Percentiles rank a stretch among this genome's conserved stretches.
These are phyloP conservation scores for Stratiolaelaps scimitus DNA, from an alignment of 1,140 invertebrate genomes.

Conservation along the genomic window DNA sequence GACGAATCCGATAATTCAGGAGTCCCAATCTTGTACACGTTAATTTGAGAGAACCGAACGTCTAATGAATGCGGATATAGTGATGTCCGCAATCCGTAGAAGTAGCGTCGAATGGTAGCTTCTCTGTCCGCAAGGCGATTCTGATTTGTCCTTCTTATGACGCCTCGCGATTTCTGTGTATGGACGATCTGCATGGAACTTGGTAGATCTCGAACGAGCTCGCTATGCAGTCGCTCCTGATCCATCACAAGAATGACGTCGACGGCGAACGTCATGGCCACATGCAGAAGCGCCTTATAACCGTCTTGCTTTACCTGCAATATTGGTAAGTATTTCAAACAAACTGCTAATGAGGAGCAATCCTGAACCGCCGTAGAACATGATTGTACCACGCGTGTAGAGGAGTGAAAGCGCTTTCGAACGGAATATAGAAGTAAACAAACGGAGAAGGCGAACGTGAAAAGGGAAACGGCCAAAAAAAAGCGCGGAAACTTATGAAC, in stretches of 20 bases:
- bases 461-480: no score
- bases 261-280: slow-evolving; percentile 84
- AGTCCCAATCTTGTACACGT: slow-evolving; percentile 86
- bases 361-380: no score
- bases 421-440: background rate
- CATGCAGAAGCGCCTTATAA: slow-evolving; percentile 50
- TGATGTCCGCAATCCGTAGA: slow-evolving; percentile 70
- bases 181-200: slow-evolving; percentile 82
- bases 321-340: no score
- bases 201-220: slow-evolving; percentile 81
- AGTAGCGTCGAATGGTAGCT: slow-evolving; percentile 75
- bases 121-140: slow-evolving; percentile 62
- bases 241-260: slow-evolving; percentile 90
- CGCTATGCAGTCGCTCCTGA: slow-evolving; percentile 87
- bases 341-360: no score
- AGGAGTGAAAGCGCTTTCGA: no score
- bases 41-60: slow-evolving; percentile 69
- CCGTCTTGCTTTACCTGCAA: slow-evolving; percentile 66
- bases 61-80: slow-evolving; percentile 85
- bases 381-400: no score
- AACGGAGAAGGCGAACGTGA: no score
- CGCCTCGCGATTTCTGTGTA: slow-evolving; percentile 89
- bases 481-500: no score
- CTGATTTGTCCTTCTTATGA: slow-evolving; percentile 64
- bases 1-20: slow-evolving; percentile 81